Evolutionary conservation across 2,113 vertebrate species (phyloP).

Genomic region (Calonectris borealis): DNA sequence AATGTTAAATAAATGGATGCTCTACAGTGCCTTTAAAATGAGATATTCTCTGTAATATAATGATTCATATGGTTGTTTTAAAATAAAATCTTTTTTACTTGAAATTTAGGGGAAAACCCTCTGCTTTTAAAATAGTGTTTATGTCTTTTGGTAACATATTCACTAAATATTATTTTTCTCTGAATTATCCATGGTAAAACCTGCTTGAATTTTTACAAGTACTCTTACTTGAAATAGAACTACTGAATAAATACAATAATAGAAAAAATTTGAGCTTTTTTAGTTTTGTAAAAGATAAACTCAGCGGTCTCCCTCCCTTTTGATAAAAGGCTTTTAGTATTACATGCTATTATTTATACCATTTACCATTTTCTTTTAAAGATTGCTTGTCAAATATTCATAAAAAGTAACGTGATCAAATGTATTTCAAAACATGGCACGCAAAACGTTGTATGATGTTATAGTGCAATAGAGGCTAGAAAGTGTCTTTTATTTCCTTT

Average conservation of each 20-base stretch:
- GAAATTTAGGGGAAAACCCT: accelerated
- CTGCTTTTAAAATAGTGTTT: neutral
- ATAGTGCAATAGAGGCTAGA: neutral
- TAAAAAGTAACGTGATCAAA: neutral
- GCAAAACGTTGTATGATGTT: neutral
- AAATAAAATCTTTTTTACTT: neutral
- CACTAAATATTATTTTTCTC: neutral
- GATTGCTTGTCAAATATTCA: neutral
- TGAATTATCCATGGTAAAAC: neutral
- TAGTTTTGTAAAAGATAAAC: neutral
- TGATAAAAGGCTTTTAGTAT: neutral
- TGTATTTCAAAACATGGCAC: neutral
- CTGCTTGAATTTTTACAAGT: neutral
- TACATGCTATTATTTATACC: neutral
- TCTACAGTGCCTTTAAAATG: neutral
- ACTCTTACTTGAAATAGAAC: neutral
- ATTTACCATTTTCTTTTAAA: neutral
- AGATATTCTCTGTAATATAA: neutral
- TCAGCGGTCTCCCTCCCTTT: neutral
- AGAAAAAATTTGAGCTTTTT: accelerated
- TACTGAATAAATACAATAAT: neutral
- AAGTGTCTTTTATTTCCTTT: neutral
- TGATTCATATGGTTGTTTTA: neutral
- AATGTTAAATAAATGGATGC: neutral
- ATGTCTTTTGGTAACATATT: neutral